Base-by-base conservation (phyloP, 2,113 vertebrate genomes). In the Carassius auratus region DNA sequence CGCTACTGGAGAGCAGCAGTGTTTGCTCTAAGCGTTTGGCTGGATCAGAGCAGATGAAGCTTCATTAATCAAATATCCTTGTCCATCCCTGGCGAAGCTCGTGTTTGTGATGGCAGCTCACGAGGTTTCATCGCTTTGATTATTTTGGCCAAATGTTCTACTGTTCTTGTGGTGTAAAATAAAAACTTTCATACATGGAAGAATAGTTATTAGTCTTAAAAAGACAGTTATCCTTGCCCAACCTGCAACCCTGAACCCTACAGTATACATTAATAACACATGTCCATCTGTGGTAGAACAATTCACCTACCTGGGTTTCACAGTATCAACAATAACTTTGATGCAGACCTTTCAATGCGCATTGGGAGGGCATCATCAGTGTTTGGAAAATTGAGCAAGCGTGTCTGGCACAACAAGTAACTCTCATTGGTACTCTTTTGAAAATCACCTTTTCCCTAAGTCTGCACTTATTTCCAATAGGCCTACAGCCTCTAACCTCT, bases 111-210 rank as follows among this genome's bases (percentile, higher is more conserved):
- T 61, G 57, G 57, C 57, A 61, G 57, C 57, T 61, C 57, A 61
- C 19, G 1, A n/a, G 21, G 8, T 9, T 59, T 59, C 19, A 59
- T 19, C 2, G 57, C 57, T 59, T 59, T 57, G 17, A 57, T 57
- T 21, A 59, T 59, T n/a, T n/a, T 59, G 57, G 57, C 17, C 64
- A 33, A 33, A 90, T 90, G 90, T 89, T 86, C 87, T 71, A 90
- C 55, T 3, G 57, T 61, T 61, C 57, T 33, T 36, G 55, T 57
- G 30, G 52, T 0, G 75, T 57, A 36, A 26, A 14, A 8, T 57
- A 36, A 36, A 59, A 61, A n/a, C 21, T 1, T 61, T 61, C 8
- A 57, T 15, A 68, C 33, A 30, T 3, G 33, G 26, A 68, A 6
- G 30, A 68, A 68, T 30, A 30, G 30, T 30, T 30, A 30, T 30